Conservation (phyloP, 1,140 invertebrate genomes). For the Galendromus occidentalis region DNA sequence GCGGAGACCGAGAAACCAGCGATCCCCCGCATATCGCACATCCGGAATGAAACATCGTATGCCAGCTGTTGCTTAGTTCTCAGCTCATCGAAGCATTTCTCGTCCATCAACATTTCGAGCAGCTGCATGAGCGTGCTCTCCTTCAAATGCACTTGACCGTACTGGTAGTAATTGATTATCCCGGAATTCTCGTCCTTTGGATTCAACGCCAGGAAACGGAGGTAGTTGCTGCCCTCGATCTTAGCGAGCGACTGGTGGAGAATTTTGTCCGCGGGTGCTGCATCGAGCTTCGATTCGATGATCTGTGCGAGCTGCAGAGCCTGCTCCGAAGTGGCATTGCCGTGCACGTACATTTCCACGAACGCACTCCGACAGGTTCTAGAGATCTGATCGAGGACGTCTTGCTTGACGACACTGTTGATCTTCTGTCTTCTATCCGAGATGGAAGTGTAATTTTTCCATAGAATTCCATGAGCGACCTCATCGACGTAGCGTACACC, state of each 20-base stretch:
- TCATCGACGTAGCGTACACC: not conserved
- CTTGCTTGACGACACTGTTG: not conserved
- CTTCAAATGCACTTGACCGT: not conserved
- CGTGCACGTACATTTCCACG: not conserved
- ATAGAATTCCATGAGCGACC: not conserved
- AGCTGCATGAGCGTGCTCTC: not conserved
- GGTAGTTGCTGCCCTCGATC: not conserved
- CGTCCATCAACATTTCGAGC: not conserved
- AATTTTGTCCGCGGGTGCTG: not conserved
- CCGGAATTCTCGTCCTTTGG: not conserved
- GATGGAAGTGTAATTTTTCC: not conserved
- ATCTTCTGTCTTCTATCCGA: not conserved
- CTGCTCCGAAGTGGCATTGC: not conserved
- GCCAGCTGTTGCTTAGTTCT: not conserved
- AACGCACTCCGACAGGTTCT: not conserved
- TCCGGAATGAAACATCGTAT: not conserved
- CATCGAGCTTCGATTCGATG: not conserved
- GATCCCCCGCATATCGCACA: not conserved
- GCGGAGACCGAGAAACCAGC: not conserved
- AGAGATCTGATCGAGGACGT: not conserved
- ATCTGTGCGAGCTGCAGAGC: not conserved
- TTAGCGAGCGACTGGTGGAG: not conserved
- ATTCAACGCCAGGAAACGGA: not conserved
- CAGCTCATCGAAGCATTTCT: not conserved
- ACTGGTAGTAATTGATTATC: not conserved